Conservation (phyloP, 92 coral and sea anemone species). For the Epizoanthus scotinus region DNA sequence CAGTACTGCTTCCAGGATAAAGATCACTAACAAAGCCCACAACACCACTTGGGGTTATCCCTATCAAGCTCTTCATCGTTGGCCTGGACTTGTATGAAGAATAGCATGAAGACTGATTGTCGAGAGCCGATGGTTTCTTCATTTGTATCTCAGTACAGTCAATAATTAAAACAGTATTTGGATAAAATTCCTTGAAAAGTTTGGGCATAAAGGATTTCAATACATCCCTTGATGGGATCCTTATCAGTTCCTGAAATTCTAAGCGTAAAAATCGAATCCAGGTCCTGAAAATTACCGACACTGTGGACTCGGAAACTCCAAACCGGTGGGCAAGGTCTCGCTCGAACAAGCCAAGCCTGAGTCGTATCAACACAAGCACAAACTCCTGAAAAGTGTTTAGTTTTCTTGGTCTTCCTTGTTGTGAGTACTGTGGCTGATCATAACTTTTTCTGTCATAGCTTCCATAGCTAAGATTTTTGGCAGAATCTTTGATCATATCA, state of each 20-base stretch:
- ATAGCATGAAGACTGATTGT: slow-evolving; percentile 68
- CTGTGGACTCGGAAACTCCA: slow-evolving; percentile 43
- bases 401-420: slow-evolving; percentile 51
- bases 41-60: slow-evolving; percentile 70
- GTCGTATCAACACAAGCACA: slow-evolving; percentile 52
- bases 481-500: slow-evolving; percentile 49
- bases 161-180: slow-evolving; percentile 51
- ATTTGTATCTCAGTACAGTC: slow-evolving; percentile 70
- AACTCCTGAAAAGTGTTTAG: slow-evolving; percentile 51
- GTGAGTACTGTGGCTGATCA: neutral
- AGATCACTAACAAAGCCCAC: slow-evolving; percentile 51
- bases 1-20: slow-evolving; percentile 58
- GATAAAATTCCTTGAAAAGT: slow-evolving; percentile 52
- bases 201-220: slow-evolving; percentile 56
- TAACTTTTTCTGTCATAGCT: slow-evolving; percentile 10
- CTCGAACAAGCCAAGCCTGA: slow-evolving; percentile 56
- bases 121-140: slow-evolving; percentile 71
- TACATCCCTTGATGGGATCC: slow-evolving; percentile 61
- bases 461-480: slow-evolving; percentile 49
- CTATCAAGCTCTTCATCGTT: slow-evolving; percentile 66
- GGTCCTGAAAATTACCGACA: slow-evolving; percentile 49
- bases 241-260: slow-evolving; percentile 53
- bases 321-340: slow-evolving; percentile 63
- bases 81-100: slow-evolving; percentile 64
- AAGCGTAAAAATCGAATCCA: slow-evolving; percentile 58